Conservation (phyloP, 1,140 invertebrate genomes). For the Wiebesia pumilae region DNA sequence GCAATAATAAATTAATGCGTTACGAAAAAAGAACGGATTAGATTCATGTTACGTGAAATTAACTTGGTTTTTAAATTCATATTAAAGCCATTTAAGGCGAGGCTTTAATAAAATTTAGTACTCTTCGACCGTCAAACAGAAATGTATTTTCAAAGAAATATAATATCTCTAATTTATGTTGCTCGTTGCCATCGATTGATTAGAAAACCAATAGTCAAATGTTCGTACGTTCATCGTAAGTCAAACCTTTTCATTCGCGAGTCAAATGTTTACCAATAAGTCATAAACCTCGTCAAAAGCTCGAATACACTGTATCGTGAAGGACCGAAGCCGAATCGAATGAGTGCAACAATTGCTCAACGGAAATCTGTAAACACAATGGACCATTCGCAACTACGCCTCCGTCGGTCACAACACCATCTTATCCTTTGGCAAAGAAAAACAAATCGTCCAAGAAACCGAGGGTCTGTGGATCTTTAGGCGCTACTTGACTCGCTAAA, state of each 20-base stretch:
- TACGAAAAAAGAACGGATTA: too few species aligned
- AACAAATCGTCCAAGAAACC: background rate
- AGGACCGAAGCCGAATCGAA: background rate
- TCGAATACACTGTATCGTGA: background rate
- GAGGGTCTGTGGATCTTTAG: background rate
- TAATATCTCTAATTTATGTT: too few species aligned
- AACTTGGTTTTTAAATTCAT: too few species aligned
- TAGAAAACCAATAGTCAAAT: background rate
- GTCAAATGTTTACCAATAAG: background rate
- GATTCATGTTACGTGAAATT: too few species aligned
- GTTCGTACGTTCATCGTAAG: background rate
- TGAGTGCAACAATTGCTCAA: background rate
- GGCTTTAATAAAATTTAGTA: too few species aligned
- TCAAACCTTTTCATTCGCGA: background rate
- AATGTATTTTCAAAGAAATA: background rate
- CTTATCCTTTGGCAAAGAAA: background rate
- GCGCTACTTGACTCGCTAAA: background rate
- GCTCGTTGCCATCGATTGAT: background rate
- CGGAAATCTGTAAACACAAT: background rate
- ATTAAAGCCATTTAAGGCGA: too few species aligned
- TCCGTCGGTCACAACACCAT: background rate
- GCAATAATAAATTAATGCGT: too few species aligned
- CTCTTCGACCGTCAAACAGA: too few species aligned
- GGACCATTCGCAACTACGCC: background rate
- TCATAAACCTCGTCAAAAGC: background rate